Base-by-base conservation (phyloP, 1,140 invertebrate species). In the Ladona fulva region DNA sequence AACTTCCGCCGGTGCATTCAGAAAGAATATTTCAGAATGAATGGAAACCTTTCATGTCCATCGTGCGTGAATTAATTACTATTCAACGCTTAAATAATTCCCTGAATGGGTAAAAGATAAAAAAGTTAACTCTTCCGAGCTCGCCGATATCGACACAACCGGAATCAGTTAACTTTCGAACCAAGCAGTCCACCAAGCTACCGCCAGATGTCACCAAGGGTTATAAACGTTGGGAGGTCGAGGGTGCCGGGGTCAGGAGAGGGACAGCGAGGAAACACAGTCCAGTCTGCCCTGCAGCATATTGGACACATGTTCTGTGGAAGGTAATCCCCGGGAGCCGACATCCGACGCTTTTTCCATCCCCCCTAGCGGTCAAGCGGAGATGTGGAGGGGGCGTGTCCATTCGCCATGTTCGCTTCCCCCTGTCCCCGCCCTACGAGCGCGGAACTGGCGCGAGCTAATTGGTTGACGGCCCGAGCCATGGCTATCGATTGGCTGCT, bases 211-310 rank as follows among this genome's bases (percentile, higher is more conserved):
- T 37, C 29, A 37, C 8, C 29, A 37, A 8, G 29, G 29, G 29
- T 37, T 37, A 37, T 37, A 66, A 19, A 66, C 52, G 52, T 66
- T 66, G 16, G 12, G n/a, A 66, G 52, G 52, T 16, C 52, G 52
- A 19, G 52, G 52, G 52, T 16, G 52, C 5, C 5, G 52, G 52
- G 52, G 52, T 19, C 52, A 66, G n/a, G 52, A 12, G 52, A 19
- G 52, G n/a, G 52, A 66, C 16, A 19, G 52, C 52, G 52, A 22
- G 52, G 52, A 12, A 22, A 66, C 29, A 19, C 52, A 12, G 52
- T 66, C n/a, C n/a, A 66, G 52, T 66, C 52, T 66, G 52, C 52
- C 52, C 52, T 66, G 52, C 52, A 66, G 52, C 52, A 66, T 66
- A 66, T 66, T 66, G 52, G 52, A 66, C 52, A 66, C 52, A 66